Evolutionary conservation across 2,113 vertebrate species (phyloP), one percentile per base, ranked within the genome.

Genomic region (Platysteira castanea): DNA sequence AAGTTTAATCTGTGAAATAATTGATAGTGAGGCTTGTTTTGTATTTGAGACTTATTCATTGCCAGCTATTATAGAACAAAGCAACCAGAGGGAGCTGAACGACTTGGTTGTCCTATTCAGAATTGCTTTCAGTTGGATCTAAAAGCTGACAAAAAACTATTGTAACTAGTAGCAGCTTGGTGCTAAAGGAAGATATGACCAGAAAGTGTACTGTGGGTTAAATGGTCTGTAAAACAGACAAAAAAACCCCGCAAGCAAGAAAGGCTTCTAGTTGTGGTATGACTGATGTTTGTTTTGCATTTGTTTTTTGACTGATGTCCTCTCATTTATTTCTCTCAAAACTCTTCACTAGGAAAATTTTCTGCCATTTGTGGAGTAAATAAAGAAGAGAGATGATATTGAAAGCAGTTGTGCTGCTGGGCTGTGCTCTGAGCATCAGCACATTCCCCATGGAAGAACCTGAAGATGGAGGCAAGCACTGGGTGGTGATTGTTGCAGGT

Each of bases 401-500:
- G 94, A 75, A 64, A 9, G 71, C 84, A 16, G n/a, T 97, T 12
- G 53, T 95, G 14, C 78, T 99, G 56, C 96, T 99, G 54, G 74
- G 97, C 89, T 75, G 97, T 90, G 96, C 86, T 50, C 95, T 98
- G 90, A 86, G 95, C 31, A 84, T 92, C 3, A 44, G 44, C 6
- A 87, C 97, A 0, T 61, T 98, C 39, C 97, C 98, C 5, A 9
- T 97, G 18, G 97, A 98, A 53, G 96, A 98, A 4, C 90, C 97
- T 2, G 97, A 98, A 37, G 84, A 97, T 14, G 95, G 96, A n/a
- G 99, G 98, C 65, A 99, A 99, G 90, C 98, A 99, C 98, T 99
- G 99, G 99, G 99, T 99, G 64, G 97, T 99, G n/a, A 98, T 99
- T 5, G 99, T 99, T 5, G 99, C 99, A 0, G 99, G 99, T 6